A percentile compares a stretch with the other conserved stretches of the same genome.
These are phyloP conservation scores for Naso thynnoides DNA, from an alignment of 2,797 vertebrate genomes.

Conservation along the genomic window DNA sequence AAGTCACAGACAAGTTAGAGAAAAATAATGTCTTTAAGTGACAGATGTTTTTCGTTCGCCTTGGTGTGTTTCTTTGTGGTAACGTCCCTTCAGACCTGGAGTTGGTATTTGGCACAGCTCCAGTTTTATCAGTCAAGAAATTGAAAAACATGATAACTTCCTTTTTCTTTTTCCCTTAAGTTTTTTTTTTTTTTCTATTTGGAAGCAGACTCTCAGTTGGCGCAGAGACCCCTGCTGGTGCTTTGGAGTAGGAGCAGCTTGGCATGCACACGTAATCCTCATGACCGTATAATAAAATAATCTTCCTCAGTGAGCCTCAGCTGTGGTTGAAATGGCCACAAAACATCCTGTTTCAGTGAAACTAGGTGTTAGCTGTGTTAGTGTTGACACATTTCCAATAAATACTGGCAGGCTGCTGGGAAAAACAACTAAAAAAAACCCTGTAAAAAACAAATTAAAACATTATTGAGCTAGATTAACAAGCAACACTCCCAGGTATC, in stretches of 20 bases:
- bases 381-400: conserved; percentile 70
- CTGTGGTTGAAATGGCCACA: neutral
- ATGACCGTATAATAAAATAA: conserved; percentile 13
- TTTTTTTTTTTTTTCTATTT: neutral
- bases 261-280: conserved; percentile 20
- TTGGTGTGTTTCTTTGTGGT: conserved; percentile 20
- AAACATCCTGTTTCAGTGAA: conserved; percentile 17
- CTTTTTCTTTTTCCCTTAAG: conserved; percentile 13
- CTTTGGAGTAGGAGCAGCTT: conserved; percentile 47
- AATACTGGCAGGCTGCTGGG: conserved; percentile 49
- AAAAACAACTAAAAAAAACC: conserved; percentile 6
- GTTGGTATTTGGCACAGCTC: conserved; percentile 14
- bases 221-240: conserved; percentile 62
- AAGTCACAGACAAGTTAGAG: conserved; percentile 8
- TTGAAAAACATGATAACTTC: conserved; percentile 18
- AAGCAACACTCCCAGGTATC: conserved; percentile 29
- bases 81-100: conserved; percentile 16
- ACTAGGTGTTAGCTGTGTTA: conserved; percentile 55
- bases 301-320: conserved; percentile 17
- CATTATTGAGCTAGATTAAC: conserved; percentile 38
- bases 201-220: conserved; percentile 14
- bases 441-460: conserved; percentile 32
- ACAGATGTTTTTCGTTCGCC: conserved; percentile 26
- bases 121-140: conserved; percentile 29
- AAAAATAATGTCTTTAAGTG: conserved; percentile 7